A percentile compares a stretch with the other conserved stretches of the same genome.
These are phyloP conservation scores for Apostichopus japonicus DNA, from an alignment of 35 echinoderm and acorn worm species.

Conservation along the genomic window DNA sequence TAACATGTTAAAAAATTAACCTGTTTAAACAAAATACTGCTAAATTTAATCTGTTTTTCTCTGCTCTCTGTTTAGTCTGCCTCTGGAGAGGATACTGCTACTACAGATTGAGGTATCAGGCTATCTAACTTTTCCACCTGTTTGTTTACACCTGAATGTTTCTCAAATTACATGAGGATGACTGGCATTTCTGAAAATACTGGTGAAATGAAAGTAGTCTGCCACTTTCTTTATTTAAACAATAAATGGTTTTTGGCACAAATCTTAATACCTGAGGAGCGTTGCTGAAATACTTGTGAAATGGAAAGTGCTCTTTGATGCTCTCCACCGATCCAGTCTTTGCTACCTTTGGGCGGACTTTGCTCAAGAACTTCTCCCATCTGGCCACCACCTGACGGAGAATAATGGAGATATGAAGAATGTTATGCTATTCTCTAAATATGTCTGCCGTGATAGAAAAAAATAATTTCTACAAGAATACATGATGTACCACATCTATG, in stretches of 20 bases:
- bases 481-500: not conserved
- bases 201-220: not conserved
- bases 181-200: too few species aligned
- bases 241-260: too few species aligned
- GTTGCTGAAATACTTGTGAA: slow-evolving; percentile 97
- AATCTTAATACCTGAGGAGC: slow-evolving; percentile 64
- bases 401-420: not conserved
- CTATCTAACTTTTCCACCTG: too few species aligned
- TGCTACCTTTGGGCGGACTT: slow-evolving; percentile 63
- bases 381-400: slow-evolving; percentile 84
- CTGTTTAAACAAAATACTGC: too few species aligned
- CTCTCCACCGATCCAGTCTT: slow-evolving; percentile 53
- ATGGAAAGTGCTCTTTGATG: slow-evolving; percentile 90
- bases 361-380: slow-evolving; percentile 99
- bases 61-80: too few species aligned
- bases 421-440: not conserved
- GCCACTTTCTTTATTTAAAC: not conserved
- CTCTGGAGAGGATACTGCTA: too few species aligned
- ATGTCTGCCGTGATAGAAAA: not conserved
- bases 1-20: too few species aligned
- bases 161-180: not conserved
- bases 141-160: not conserved
- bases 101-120: too few species aligned
- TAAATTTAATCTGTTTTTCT: too few species aligned
- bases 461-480: not conserved